Evolutionary conservation across 2,113 vertebrate genomes (phyloP).

Genomic region (Bos javanicus): DNA sequence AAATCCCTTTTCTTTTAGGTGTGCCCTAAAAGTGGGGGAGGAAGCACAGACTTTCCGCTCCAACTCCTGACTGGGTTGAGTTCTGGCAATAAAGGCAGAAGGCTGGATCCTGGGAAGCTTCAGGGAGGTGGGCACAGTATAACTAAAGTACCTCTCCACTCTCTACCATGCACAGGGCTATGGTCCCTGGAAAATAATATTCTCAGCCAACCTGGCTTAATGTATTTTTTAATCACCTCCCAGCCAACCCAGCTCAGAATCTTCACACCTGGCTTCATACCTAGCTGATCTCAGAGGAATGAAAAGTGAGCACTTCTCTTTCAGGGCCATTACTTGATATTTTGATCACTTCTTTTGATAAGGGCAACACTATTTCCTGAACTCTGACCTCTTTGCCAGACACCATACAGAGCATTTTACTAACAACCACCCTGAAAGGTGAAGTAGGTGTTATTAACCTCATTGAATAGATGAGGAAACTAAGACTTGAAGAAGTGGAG

Average conservation of each 20-base stretch:
- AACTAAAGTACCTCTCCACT: neutral
- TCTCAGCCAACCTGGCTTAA: neutral
- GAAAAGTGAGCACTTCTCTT: neutral
- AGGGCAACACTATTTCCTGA: neutral
- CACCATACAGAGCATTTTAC: neutral
- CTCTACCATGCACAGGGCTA: neutral
- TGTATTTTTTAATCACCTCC: neutral
- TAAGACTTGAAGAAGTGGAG: neutral
- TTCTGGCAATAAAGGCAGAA: neutral
- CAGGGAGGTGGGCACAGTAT: neutral
- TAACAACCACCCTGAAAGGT: neutral
- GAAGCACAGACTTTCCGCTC: neutral
- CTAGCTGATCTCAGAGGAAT: neutral
- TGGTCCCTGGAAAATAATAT: neutral
- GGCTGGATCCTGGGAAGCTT: neutral
- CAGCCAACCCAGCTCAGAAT: neutral
- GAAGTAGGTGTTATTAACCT: neutral
- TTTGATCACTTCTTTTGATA: neutral
- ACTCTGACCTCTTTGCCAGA: neutral
- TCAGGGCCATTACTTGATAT: neutral
- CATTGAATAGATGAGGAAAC: neutral
- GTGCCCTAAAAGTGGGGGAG: rapidly evolving
- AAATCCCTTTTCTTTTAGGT: neutral
- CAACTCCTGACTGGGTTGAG: neutral
- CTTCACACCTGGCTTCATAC: neutral